Percentiles rank a stretch among this genome's conserved stretches.
Evolutionary conservation across 1,140 invertebrate genomes (phyloP).

Genomic region (Caenorhabditis briggsae): DNA sequence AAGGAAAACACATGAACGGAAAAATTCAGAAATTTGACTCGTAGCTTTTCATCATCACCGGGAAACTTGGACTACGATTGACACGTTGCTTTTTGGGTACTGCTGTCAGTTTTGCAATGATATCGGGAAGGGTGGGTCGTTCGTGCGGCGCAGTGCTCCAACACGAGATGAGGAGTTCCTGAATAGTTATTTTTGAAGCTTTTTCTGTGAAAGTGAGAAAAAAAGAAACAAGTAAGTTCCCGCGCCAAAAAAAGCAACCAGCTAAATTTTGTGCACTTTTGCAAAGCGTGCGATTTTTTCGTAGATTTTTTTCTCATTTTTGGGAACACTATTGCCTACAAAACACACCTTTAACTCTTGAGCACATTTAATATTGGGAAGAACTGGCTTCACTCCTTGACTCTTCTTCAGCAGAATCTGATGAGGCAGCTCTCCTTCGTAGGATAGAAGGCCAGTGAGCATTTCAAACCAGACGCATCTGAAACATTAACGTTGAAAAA

Average conservation of each 20-base stretch:
- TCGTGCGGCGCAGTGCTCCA: conserved; percentile 89
- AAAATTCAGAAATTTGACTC: conserved; percentile 58
- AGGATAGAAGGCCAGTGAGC: conserved; percentile 94
- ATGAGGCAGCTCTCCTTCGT: conserved; percentile 91
- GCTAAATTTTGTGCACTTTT: too few species aligned
- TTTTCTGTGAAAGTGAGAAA: too few species aligned
- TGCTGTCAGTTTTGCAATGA: conserved; percentile 88
- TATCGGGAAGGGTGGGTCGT: conserved; percentile 89
- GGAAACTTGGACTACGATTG: conserved; percentile 95
- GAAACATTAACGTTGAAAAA: conserved; percentile 63
- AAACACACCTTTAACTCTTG: conserved; percentile 57
- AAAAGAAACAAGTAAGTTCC: too few species aligned
- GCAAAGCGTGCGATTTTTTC: too few species aligned
- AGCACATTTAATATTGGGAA: conserved; percentile 86
- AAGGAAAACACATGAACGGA: not conserved
- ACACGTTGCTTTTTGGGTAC: conserved; percentile 87
- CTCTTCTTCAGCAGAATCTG: conserved; percentile 98
- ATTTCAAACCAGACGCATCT: conserved; percentile 99
- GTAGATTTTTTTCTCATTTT: too few species aligned
- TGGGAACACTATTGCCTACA: not conserved
- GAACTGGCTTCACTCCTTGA: conserved; percentile 78
- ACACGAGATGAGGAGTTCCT: conserved; percentile 96
- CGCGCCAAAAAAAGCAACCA: too few species aligned
- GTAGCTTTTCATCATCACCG: conserved; percentile 77
- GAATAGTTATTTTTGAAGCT: too few species aligned